Base-by-base conservation (phyloP, 2,113 vertebrate genomes). In the Phrynosoma blainvillii region DNA sequence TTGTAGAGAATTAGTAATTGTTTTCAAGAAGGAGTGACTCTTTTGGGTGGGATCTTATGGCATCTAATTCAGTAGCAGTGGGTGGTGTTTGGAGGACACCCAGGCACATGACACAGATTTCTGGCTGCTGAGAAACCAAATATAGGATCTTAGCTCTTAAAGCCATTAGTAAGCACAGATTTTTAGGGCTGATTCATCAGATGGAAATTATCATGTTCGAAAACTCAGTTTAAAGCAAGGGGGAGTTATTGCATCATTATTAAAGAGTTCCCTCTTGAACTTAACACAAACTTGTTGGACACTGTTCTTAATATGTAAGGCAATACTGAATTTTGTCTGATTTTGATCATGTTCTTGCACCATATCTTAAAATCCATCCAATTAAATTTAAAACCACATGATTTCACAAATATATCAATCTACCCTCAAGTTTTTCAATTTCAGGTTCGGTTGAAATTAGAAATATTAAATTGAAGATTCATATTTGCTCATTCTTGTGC, bases 1-100 rank as follows among this genome's bases (percentile, higher is more conserved):
- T 96, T 87, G 10, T 85, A 96, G 80, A 97, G 97, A 98, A 97
- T 97, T 95, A 91, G 88, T 96, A 95, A 98, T 97, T 98, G 97
- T 98, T 97, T 94, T 93, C 0, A 76, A 9, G 91, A 91, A 90
- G 90, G 91, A 82, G 95, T 96, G 96, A 88, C 95, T 97, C 95
- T 94, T 95, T 93, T 94, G 95, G 96, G 97, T 97, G 96, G 97
- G 95, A 96, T 97, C 92, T 95, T 92, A 78, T 95, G 95, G 96
- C 95, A 96, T 96, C 92, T 94, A 93, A 82, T 89, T 91, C 94
- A 95, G 92, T 95, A 90, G 93, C 97, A 92, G 96, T 95, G 95
- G 97, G 97, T 95, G 94, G 95, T 92, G 81, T 92, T 95, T 93
- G 96, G 94, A 96, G 90, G 87, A 85, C 90, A 94, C 95, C 95